Evolutionary conservation across 2,888 invertebrate genomes (phyloP).

Genomic region (Aspidiotus rigidus): DNA sequence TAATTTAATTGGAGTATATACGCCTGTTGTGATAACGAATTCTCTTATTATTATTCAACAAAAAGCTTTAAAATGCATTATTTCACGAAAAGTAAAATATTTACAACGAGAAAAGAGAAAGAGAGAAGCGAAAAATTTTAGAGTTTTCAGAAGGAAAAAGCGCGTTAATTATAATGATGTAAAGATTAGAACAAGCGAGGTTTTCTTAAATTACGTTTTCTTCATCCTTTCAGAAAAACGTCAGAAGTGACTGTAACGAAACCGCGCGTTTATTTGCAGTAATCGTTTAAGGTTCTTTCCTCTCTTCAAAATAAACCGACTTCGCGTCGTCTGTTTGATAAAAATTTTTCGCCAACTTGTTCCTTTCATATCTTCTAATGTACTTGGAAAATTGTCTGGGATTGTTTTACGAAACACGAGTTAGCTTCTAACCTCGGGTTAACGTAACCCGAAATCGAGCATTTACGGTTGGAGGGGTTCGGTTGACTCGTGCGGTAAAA

Average conservation of each 20-base stretch:
- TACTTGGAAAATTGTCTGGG: neutral
- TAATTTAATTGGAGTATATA: too few relatives aligned
- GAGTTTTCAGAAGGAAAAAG: too few relatives aligned
- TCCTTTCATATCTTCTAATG: neutral
- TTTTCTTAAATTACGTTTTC: conserved; percentile 28
- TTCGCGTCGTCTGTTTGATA: neutral
- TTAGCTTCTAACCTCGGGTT: neutral
- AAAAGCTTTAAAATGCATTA: neutral
- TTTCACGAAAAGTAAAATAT: neutral
- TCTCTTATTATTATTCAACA: conserved; percentile 6
- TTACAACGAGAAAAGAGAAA: neutral
- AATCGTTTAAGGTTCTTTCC: neutral
- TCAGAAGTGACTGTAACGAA: neutral
- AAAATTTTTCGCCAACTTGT: neutral
- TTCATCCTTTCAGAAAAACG: neutral
- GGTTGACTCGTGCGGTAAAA: too few relatives aligned
- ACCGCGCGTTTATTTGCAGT: neutral
- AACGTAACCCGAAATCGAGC: too few relatives aligned
- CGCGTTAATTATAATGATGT: conserved; percentile 27
- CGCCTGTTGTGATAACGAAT: neutral
- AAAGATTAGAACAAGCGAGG: conserved; percentile 26
- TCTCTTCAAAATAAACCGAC: neutral
- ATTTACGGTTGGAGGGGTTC: too few relatives aligned
- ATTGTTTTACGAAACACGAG: neutral
- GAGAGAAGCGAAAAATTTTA: neutral